Base-by-base conservation (phyloP, 1,140 invertebrate species). In the Octopus bimaculoides region DNA sequence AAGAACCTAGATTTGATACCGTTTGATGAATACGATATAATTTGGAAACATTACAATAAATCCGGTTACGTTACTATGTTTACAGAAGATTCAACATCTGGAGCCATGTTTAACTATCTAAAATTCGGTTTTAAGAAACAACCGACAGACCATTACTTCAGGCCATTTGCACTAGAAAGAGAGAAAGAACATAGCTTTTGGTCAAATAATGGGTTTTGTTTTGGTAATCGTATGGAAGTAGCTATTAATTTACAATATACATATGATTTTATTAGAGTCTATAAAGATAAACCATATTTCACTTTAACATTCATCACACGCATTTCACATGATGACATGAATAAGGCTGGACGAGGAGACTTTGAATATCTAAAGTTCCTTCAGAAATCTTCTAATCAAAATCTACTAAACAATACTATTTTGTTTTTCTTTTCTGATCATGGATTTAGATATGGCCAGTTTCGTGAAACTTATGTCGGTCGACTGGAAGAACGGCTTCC, bases 381-480 rank as follows among this genome's bases (percentile, higher is more conserved):
- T 1, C 82, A 82, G 73, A 73, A 79, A 12, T 79, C 91, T n/a
- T 78, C 88, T 53, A 78, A 85, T 8, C 79, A 81, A 61, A 81
- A 84, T 20, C 84, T 85, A 61, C 83, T 92, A 4, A 88, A 92
- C 71, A 90, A 92, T 82, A 93, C 93, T 0, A 87, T 92, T 0
- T 88, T 98, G 0, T 91, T 98, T 54, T 92, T 98, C 20, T 91
- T 97, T 82, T 97, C 96, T 85, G 97, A 99, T 89, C 97, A 98
- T 88, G 97, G 97, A 83, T 94, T 97, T 85, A 89, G 97, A 54
- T 98, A 95, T 91, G 96, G 97, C 4, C 90, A 91, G 4, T 93
- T 96, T 26, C 88, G 95, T 26, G 88, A 93, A 83, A 97, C 96
- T 0, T 94, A 94, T 87, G 93, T 92, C 77, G 97, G 97, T 0